These are phyloP conservation scores for Ciconia stormi DNA, from an alignment of 2,113 vertebrate genomes.

Conservation along the genomic window DNA sequence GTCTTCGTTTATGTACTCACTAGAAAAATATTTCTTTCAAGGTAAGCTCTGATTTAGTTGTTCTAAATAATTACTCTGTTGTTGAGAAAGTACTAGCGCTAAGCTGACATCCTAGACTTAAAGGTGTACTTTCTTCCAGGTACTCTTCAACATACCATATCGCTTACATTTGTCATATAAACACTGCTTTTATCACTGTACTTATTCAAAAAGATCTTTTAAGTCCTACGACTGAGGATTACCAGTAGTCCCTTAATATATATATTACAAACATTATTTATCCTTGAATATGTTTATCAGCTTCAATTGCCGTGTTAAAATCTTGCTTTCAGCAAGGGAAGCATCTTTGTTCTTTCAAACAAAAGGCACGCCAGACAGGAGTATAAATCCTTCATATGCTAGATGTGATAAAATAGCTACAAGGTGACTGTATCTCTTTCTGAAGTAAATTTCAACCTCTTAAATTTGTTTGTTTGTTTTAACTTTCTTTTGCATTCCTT, in stretches of 20 bases:
- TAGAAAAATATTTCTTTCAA: not conserved
- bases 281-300: not conserved
- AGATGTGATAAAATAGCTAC: not conserved
- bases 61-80: not conserved
- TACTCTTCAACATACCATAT: not conserved
- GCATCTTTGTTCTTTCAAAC: not conserved
- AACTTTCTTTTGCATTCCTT: not conserved
- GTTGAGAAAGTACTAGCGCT: not conserved
- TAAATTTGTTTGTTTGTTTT: not conserved
- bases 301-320: not conserved
- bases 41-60: not conserved
- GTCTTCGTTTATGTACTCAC: not conserved
- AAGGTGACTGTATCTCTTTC: not conserved
- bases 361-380: not conserved
- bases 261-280: not conserved
- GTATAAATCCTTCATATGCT: not conserved
- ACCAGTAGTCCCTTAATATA: not conserved
- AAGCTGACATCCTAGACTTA: not conserved
- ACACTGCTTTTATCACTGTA: not conserved
- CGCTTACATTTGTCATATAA: not conserved
- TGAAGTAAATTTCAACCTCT: not conserved
- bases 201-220: not conserved
- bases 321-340: not conserved
- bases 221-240: not conserved
- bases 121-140: not conserved